Conservation (phyloP, 2,888 invertebrate genomes). For the Amorpha juglandis region DNA sequence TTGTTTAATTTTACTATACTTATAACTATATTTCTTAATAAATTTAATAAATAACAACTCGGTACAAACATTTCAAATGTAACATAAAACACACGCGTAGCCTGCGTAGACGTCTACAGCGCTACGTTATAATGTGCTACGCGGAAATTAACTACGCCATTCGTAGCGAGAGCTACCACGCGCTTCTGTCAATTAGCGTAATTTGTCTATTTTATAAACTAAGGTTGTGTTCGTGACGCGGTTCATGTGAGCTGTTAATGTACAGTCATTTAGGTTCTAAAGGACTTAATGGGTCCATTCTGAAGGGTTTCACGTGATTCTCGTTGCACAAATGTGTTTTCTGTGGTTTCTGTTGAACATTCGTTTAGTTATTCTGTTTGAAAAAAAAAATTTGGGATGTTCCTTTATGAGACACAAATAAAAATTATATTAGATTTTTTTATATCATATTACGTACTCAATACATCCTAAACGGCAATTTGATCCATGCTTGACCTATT, state of each 20-base stretch:
- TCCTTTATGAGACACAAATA: no score
- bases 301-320: constrained; percentile 21
- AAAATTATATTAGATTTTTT: no score
- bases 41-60: no score
- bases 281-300: constrained; percentile 18
- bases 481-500: no score
- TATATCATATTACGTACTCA: no score
- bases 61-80: not conserved
- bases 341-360: not conserved
- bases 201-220: constrained; percentile 23
- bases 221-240: constrained; percentile 12
- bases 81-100: not conserved
- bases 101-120: constrained; percentile 9
- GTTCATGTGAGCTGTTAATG: constrained; percentile 11
- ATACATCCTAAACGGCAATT: no score
- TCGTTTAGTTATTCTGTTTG: not conserved
- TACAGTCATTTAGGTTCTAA: constrained; percentile 18
- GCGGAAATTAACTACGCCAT: constrained; percentile 7
- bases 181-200: constrained; percentile 18
- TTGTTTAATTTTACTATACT: no score
- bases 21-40: no score
- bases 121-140: constrained; percentile 6
- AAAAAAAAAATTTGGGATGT: no score
- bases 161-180: constrained; percentile 18
- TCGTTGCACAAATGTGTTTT: not conserved